Base-by-base conservation (phyloP, 2,113 vertebrate species). In the Ptilorrhoa leucosticta region DNA sequence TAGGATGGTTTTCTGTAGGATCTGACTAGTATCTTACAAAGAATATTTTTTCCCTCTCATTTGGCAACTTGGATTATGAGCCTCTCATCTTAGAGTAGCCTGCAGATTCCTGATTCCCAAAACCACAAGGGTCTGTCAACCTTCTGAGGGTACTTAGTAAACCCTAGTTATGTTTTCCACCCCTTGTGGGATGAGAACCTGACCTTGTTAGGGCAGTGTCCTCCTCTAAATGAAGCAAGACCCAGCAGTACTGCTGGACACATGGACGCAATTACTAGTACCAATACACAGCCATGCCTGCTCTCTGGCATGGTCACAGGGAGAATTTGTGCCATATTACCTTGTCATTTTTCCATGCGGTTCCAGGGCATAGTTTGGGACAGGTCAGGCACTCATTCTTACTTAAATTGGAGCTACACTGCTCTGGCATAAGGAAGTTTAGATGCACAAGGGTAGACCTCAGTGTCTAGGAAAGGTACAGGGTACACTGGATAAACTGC, bases 141-240 rank as follows among this genome's bases (percentile, higher is more conserved):
- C n/a, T 69, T 79, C 75, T 79, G 40, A 60, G 65, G 50, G 13
- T 61, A 57, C 37, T 48, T 57, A 47, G 11, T 14, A 72, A 81
- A 56, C 4, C 15, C 23, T 33, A 20, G 30, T 13, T 56, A 50
- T 19, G 3, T 30, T 88, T 91, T 68, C 33, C 44, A 42, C 5
- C 5, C 1, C 0, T 8, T 35, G 7, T 58, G 28, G 14, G n/a
- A 53, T 44, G 27, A 79, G 14, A 70, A n/a, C 22, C 11, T 33
- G 51, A 64, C 21, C 19, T 53, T 1, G 0, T 23, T 24, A 35
- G 44, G 9, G 2, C 30, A 56, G 5, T 3, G 11, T n/a, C 45
- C 33, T 68, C 23, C 33, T 42, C 9, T 40, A 33, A 39, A 40
- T 5, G 12, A 79, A 85, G 16, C 14, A 72, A 35, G 1, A 1